A percentile compares a stretch with the other conserved stretches of the same genome.
phyloP scores from a whole-genome alignment of 2,797 vertebrate species.

The Petrocephalus sullivani region DNA sequence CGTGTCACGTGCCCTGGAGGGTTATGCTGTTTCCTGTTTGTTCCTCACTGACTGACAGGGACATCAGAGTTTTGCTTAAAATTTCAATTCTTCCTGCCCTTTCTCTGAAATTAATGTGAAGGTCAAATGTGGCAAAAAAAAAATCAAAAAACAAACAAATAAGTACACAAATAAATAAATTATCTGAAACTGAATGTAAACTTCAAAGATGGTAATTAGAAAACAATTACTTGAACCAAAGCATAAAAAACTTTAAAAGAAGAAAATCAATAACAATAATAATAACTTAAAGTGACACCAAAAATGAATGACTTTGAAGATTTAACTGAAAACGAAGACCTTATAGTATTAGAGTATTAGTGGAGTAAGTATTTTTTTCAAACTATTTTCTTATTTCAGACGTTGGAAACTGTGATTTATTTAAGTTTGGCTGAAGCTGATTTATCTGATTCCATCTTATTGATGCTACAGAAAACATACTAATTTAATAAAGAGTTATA shows the following conservation, averaged over 20 bases:
- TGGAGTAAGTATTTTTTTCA: neutral
- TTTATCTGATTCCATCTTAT: neutral
- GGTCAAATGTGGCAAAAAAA: neutral
- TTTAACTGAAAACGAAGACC: neutral
- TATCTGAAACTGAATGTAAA: neutral
- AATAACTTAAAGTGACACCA: neutral
- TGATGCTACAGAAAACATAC: neutral
- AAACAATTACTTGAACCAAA: neutral
- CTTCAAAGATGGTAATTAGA: neutral
- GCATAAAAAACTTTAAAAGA: neutral
- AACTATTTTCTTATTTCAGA: neutral
- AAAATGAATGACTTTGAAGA: neutral
- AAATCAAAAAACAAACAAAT: neutral
- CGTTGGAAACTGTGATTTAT: neutral
- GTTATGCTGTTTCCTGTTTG: neutral
- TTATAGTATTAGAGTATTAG: neutral
- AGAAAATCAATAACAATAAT: neutral
- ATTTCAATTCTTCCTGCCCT: neutral
- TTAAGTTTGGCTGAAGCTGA: neutral
- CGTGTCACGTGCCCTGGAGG: neutral
- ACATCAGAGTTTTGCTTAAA: neutral
- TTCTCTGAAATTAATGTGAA: neutral
- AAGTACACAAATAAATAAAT: neutral
- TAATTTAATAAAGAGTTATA: neutral
- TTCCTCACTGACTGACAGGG: neutral